Base-by-base conservation (phyloP, 2,888 invertebrate genomes). In the Phortica magna region DNA sequence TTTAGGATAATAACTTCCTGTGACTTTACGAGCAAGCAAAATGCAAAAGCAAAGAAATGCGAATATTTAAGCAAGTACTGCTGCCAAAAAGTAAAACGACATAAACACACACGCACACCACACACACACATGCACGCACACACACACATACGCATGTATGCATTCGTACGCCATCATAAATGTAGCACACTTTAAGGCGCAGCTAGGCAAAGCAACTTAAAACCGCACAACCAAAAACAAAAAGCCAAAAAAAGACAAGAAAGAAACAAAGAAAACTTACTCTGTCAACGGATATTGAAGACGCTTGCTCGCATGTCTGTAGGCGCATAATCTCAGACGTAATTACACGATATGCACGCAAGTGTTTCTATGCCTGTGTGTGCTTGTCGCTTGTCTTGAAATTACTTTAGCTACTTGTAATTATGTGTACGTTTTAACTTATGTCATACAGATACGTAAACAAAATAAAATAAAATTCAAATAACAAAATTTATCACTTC, bases 1-100 rank as follows among this genome's bases (percentile, higher is more conserved):
- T 88, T 85, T 88, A 88, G 88, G 83, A 86, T 88, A 89, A 89
- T 88, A 89, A 89, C 88, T 89, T 88, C 88, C 89, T 88, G 84
- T 81, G 86, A 86, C 89, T 87, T 88, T 87, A 84, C 81, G 84
- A 84, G 88, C 84, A 85, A 83, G 82, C 80, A 76, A 85, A 83
- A 82, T 79, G 74, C 75, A 73, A 74, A 73, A 75, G 71, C 65
- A 70, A 88, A 82, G 80, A 87, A 87, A 85, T 87, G 81, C 78
- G 85, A 88, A 88, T 85, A 81, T 87, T 87, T 87, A 83, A 88
- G 88, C 83, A 82, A 59, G 76, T 43, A 22, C 31, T 31, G 76
- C 76, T 73, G 76, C 64, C 67, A 42, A 78, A 77, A 19, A 17
- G 57, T 77, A 79, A 78, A 80, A 76, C 78, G 78, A 80, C 79